phyloP scores from a whole-genome alignment of 53 echinoderm and acorn worm genomes.

The Astropecten irregularis region DNA sequence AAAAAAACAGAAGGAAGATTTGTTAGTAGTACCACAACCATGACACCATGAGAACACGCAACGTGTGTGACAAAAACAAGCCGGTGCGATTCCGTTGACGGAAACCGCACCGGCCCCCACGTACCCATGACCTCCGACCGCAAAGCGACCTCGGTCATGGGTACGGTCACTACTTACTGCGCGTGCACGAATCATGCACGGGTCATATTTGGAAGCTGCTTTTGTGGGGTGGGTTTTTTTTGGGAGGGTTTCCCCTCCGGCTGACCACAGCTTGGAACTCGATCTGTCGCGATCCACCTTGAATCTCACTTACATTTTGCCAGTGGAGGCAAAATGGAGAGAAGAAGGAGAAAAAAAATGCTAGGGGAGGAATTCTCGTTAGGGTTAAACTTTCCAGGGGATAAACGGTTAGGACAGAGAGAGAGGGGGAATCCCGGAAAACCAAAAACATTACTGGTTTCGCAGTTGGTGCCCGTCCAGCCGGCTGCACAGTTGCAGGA shows the following conservation, averaged over 20 bases:
- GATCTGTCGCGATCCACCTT: not conserved
- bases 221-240: too few species aligned
- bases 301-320: constrained; percentile 7
- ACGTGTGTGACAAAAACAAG: constrained; percentile 12
- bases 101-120: constrained; percentile 13
- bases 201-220: too few species aligned
- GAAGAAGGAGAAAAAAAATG: not conserved
- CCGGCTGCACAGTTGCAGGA: constrained; percentile 21
- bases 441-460: constrained; percentile 52
- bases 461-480: constrained; percentile 33
- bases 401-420: constrained; percentile 17
- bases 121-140: constrained; percentile 18
- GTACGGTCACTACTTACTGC: constrained; percentile 41
- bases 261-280: not conserved
- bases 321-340: not conserved
- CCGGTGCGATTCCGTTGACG: not conserved
- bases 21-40: constrained; percentile 43
- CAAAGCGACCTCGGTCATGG: not conserved
- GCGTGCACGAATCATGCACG: not conserved
- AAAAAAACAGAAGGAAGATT: not conserved
- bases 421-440: too few species aligned
- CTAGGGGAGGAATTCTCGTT: not conserved
- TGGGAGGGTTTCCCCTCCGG: not conserved
- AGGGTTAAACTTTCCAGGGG: not conserved
- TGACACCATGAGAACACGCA: constrained; percentile 49